Evolutionary conservation across 2,113 vertebrate species (phyloP).

Genomic region (Cisticola juncidis): DNA sequence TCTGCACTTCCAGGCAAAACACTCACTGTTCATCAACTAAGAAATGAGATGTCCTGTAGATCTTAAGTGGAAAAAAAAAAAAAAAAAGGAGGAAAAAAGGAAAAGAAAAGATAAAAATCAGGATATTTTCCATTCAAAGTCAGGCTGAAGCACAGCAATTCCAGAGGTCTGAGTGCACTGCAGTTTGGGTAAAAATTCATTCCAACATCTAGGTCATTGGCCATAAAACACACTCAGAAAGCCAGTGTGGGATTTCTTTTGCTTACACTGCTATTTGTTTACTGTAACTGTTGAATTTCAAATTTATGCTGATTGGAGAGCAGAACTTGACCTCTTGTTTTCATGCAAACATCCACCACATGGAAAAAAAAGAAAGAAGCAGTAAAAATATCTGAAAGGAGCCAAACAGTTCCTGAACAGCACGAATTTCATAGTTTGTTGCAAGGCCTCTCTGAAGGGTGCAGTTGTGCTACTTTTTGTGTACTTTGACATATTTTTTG

Average conservation of each 20-base stretch:
- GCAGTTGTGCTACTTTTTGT: neutral
- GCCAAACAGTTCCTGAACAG: conserved; percentile 2
- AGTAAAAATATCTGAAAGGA: conserved; percentile 6
- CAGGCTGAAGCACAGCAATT: neutral
- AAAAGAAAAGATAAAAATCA: accelerated
- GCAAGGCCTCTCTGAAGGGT: neutral
- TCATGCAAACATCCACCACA: conserved; percentile 1
- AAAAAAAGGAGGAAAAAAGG: neutral
- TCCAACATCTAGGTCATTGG: conserved; percentile 12
- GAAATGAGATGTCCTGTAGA: neutral
- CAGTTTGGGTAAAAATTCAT: neutral
- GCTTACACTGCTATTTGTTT: conserved; percentile 43
- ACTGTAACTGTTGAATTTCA: conserved; percentile 37
- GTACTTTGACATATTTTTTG: neutral
- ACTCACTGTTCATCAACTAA: neutral
- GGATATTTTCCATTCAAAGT: neutral
- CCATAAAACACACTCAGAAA: conserved; percentile 16
- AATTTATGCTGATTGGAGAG: conserved; percentile 40
- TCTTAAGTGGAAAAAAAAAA: neutral
- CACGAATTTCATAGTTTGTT: neutral
- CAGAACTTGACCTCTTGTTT: conserved; percentile 46
- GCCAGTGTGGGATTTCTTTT: conserved; percentile 10
- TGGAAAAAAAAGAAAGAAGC: neutral
- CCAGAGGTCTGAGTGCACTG: neutral
- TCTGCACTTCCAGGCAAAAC: neutral